Conservation (phyloP, 2,888 invertebrate genomes). For the Rhamnusium bicolor region DNA sequence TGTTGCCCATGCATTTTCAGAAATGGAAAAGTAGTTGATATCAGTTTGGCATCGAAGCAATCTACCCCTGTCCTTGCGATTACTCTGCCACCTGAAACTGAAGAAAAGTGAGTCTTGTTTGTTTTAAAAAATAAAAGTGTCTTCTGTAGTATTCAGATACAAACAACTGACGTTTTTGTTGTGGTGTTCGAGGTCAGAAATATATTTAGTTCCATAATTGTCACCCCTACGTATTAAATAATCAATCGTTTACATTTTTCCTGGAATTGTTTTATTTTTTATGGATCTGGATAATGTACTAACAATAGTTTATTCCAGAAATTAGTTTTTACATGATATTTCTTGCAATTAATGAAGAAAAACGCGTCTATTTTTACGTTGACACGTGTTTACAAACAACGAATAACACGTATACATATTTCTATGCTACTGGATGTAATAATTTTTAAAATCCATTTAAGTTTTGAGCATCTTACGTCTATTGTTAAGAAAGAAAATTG, state of each 20-base stretch:
- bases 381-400: too few species aligned
- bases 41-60: constrained; percentile 36
- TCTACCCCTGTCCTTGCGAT: constrained; percentile 65
- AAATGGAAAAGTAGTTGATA: constrained; percentile 53
- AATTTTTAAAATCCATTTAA: too few species aligned
- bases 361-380: too few species aligned
- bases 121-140: background rate
- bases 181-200: constrained; percentile 12
- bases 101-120: constrained; percentile 45
- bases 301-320: constrained; percentile 1
- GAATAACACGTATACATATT: too few species aligned
- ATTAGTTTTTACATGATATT: too few species aligned
- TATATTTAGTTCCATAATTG: background rate
- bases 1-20: constrained; percentile 56
- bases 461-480: too few species aligned
- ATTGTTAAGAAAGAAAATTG: too few species aligned
- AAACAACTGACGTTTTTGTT: constrained; percentile 11
- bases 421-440: too few species aligned
- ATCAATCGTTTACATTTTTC: constrained; percentile 6
- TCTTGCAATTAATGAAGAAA: too few species aligned
- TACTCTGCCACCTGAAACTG: constrained; percentile 57
- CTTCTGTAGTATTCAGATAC: background rate
- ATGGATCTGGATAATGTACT: background rate
- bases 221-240: background rate
- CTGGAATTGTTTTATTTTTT: constrained; percentile 2